Conservation (phyloP, 2,888 invertebrate species). For the Leptopilina myrica region DNA sequence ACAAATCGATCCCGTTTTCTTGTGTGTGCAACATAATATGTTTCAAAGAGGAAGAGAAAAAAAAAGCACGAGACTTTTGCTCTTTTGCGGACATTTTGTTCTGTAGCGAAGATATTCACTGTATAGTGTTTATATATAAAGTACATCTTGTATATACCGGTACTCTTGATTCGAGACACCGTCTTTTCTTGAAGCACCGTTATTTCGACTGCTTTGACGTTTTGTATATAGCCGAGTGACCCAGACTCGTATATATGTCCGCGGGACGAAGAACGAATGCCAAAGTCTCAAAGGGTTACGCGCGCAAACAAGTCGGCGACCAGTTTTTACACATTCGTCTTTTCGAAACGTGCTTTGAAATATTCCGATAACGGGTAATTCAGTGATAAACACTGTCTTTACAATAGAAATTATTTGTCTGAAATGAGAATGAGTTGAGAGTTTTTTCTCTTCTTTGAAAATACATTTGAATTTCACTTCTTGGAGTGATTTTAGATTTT, state of each 20-base stretch:
- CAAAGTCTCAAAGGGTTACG: slow-evolving; percentile 10
- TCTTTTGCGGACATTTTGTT: neutral
- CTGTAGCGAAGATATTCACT: neutral
- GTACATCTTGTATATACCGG: slow-evolving; percentile 49
- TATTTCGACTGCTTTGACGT: slow-evolving; percentile 71
- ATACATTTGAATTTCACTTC: too few species aligned
- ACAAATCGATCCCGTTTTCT: slow-evolving; percentile 28
- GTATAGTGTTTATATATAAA: neutral
- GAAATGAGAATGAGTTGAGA: too few species aligned
- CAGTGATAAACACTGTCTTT: neutral
- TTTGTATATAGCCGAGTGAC: slow-evolving; percentile 73
- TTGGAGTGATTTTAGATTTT: too few species aligned
- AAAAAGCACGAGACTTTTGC: neutral
- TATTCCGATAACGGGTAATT: slow-evolving; percentile 14
- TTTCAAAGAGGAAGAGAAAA: neutral
- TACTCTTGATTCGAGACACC: slow-evolving; percentile 61
- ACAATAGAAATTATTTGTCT: too few species aligned
- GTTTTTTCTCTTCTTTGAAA: too few species aligned
- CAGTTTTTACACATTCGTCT: neutral
- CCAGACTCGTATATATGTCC: slow-evolving; percentile 64
- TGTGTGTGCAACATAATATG: neutral
- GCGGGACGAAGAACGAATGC: slow-evolving; percentile 52
- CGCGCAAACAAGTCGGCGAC: slow-evolving; percentile 18
- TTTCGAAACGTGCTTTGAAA: slow-evolving; percentile 9
- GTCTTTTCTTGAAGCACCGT: slow-evolving; percentile 65